Evolutionary conservation across 2,888 invertebrate species (phyloP).

Genomic region (Choreutis nemorana): DNA sequence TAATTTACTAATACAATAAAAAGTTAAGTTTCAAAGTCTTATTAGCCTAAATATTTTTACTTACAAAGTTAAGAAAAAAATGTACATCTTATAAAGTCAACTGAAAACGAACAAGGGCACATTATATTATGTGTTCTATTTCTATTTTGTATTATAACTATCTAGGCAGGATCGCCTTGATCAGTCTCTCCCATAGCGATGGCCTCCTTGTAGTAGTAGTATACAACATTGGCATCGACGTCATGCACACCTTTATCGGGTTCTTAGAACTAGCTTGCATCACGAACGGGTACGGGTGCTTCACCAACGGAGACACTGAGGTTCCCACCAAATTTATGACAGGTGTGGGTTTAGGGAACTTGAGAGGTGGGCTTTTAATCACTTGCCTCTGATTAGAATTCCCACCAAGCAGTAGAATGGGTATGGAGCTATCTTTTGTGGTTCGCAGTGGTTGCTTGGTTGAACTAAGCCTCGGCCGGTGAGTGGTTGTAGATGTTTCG

Average conservation of each 20-base stretch:
- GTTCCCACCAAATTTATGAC: conserved; percentile 43
- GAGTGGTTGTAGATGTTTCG: conserved; percentile 34
- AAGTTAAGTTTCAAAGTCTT: background rate
- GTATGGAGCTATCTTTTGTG: conserved; percentile 27
- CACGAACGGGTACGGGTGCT: conserved; percentile 51
- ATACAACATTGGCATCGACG: conserved; percentile 24
- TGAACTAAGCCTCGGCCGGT: conserved; percentile 14
- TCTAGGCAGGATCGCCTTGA: conserved; percentile 41
- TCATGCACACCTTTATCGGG: conserved; percentile 43
- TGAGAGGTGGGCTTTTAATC: conserved; percentile 29
- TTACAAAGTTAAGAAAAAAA: conserved; percentile 13
- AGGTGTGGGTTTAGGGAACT: conserved; percentile 29
- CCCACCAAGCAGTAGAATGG: conserved; percentile 40
- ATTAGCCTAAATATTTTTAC: conserved; percentile 8
- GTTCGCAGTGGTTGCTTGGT: conserved; percentile 10
- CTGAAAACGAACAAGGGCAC: conserved; percentile 6
- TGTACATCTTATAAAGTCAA: conserved; percentile 8
- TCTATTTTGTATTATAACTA: conserved; percentile 9
- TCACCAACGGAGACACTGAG: conserved; percentile 34
- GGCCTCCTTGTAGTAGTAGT: conserved; percentile 25
- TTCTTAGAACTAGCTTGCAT: conserved; percentile 25
- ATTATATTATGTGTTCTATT: conserved; percentile 1
- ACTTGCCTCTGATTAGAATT: conserved; percentile 36
- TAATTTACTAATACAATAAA: too few relatives aligned
- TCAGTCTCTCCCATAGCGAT: conserved; percentile 35